These are phyloP conservation scores for Micrastur ruficollis DNA, from an alignment of 2,797 vertebrate genomes.

Conservation along the genomic window DNA sequence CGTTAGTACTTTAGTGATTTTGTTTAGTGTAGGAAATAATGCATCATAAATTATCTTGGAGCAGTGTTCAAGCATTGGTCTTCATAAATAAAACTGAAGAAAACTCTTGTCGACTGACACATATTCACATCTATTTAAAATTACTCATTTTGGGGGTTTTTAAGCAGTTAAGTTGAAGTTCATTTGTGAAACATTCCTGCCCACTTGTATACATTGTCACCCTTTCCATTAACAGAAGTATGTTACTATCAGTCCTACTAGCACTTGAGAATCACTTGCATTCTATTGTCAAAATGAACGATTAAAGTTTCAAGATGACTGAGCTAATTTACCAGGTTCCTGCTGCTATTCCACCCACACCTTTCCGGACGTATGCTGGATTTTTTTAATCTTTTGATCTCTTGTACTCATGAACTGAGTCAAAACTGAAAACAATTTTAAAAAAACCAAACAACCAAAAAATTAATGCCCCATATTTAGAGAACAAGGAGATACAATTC, in stretches of 20 bases:
- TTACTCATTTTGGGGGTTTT: fast-evolving
- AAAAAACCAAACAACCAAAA: neutral
- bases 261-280: neutral
- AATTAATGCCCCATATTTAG: neutral
- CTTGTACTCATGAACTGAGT: neutral
- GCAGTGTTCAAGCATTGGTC: neutral
- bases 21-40: neutral
- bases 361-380: fast-evolving
- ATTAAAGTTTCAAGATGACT: neutral
- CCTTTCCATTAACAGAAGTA: neutral
- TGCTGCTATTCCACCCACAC: neutral
- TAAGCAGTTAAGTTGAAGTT: neutral
- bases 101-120: neutral
- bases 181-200: neutral
- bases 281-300: neutral
- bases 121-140: neutral
- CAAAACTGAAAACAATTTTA: neutral
- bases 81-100: neutral
- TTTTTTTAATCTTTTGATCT: neutral
- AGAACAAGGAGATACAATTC: neutral
- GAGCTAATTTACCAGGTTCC: neutral
- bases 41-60: neutral
- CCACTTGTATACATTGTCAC: neutral
- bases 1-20: neutral
- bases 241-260: neutral